phyloP scores from a whole-genome alignment of 2,113 vertebrate species.

The Daboia siamensis region DNA sequence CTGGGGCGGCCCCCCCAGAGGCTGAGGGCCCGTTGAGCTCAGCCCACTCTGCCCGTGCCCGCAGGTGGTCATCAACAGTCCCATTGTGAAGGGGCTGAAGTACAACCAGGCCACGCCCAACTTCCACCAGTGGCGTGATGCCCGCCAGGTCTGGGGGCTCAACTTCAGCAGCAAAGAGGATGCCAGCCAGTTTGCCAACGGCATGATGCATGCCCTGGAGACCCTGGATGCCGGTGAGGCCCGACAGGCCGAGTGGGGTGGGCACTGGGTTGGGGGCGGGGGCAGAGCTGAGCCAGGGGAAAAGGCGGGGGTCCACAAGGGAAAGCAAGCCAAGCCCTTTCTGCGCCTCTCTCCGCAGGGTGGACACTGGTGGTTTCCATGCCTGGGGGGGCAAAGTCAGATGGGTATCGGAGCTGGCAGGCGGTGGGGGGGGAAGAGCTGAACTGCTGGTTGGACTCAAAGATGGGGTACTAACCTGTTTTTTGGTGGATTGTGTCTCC shows the following conservation, averaged over 20 bases:
- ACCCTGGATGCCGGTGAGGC: slow-evolving; percentile 43
- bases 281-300: not conserved
- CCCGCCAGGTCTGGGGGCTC: slow-evolving; percentile 90
- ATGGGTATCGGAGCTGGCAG: not conserved
- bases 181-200: slow-evolving; percentile 76
- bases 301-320: not conserved
- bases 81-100: slow-evolving; percentile 82
- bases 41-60: not conserved
- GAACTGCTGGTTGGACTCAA: too few species aligned
- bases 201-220: slow-evolving; percentile 64
- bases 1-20: not conserved
- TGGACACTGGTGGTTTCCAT: not conserved
- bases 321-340: not conserved
- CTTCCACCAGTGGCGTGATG: slow-evolving; percentile 91
- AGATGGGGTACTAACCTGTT: not conserved
- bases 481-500: not conserved
- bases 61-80: slow-evolving; percentile 91
- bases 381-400: not conserved
- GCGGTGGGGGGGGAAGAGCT: not conserved
- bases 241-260: not conserved
- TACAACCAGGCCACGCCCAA: slow-evolving; percentile 91
- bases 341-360: not conserved
- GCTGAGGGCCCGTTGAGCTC: not conserved
- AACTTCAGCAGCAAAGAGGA: slow-evolving; percentile 91
- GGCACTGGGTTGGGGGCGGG: not conserved